Evolutionary conservation across 2,888 invertebrate species (phyloP).

Genomic region (Pseudoips prasinana): DNA sequence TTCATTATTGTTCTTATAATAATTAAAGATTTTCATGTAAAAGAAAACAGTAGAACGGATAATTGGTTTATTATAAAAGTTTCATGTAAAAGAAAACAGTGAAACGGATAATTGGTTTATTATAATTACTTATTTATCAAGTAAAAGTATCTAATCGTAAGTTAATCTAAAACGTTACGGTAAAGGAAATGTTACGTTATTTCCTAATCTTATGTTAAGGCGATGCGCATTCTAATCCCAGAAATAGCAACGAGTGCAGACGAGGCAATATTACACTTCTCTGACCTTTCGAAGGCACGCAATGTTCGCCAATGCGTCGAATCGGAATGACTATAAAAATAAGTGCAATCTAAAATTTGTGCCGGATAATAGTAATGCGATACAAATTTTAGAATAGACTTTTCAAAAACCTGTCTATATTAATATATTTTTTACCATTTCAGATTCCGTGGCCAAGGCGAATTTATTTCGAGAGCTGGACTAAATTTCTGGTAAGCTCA

Average conservation of each 20-base stretch:
- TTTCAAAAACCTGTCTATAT: background rate
- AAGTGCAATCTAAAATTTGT: too few species aligned
- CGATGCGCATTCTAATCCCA: constrained; percentile 20
- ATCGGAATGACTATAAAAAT: constrained; percentile 20
- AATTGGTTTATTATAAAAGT: too few species aligned
- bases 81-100: too few species aligned
- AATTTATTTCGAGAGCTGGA: constrained; percentile 39
- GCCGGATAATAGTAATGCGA: too few species aligned
- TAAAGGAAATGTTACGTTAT: constrained; percentile 5
- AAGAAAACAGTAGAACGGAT: too few species aligned
- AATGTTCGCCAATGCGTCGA: constrained; percentile 12
- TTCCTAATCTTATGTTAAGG: constrained; percentile 12
- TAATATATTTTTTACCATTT: constrained; percentile 21
- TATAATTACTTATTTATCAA: constrained; percentile 2
- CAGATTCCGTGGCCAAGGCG: constrained; percentile 40
- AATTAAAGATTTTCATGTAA: too few species aligned
- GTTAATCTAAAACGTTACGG: constrained; percentile 9
- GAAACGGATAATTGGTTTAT: too few species aligned
- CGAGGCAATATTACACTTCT: constrained; percentile 26
- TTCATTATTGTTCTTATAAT: too few species aligned
- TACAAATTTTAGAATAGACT: too few species aligned
- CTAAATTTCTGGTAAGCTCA: constrained; percentile 44
- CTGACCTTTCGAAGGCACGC: constrained; percentile 39
- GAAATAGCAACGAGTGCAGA: constrained; percentile 21
- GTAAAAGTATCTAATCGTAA: constrained; percentile 5